Evolutionary conservation across 2,888 invertebrate species (phyloP).

Genomic region (Meloe dianella): DNA sequence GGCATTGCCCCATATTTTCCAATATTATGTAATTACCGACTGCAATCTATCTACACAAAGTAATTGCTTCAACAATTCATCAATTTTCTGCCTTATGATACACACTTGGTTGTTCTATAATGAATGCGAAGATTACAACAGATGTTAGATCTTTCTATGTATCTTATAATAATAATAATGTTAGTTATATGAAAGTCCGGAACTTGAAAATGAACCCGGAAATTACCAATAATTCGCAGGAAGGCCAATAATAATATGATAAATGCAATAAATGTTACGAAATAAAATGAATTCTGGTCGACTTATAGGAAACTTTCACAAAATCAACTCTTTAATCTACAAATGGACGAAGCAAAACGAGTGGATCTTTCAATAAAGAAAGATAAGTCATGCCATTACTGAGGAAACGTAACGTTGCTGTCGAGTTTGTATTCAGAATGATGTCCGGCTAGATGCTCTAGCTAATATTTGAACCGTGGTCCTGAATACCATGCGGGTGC

Average conservation of each 20-base stretch:
- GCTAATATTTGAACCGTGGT: no score
- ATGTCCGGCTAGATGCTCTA: no score
- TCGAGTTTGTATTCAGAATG: no score
- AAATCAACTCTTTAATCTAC: not conserved
- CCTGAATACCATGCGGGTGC: no score
- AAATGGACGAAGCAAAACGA: not conserved
- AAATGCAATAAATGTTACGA: not conserved
- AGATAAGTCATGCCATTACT: no score
- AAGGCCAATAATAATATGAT: not conserved
- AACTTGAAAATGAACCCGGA: not conserved
- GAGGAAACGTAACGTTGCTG: no score
- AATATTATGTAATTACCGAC: not conserved
- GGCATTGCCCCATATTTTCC: slow-evolving; percentile 4
- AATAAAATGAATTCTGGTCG: not conserved
- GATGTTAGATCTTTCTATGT: not conserved
- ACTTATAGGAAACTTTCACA: not conserved
- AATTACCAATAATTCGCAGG: not conserved
- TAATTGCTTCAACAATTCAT: no score
- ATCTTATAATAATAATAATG: not conserved
- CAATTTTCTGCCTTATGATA: no score
- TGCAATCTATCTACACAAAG: not conserved
- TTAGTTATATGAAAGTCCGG: slow-evolving; percentile 1
- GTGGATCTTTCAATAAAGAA: no score
- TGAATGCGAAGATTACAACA: not conserved
- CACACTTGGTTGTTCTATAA: not conserved